Base-by-base conservation (phyloP, 2,113 vertebrate species). In the Myodes glareolus region DNA sequence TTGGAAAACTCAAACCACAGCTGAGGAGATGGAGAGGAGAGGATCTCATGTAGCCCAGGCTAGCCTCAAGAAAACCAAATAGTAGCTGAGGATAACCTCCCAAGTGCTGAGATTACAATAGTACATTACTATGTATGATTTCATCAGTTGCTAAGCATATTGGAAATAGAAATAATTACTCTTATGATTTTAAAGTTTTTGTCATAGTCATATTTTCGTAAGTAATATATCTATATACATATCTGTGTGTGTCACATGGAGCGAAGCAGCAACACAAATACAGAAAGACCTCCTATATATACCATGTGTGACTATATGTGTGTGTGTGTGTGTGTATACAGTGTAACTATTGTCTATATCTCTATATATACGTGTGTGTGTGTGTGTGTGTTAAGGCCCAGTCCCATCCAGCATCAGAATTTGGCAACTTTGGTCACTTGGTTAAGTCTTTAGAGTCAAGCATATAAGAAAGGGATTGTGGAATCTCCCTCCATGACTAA, bases 1-100 rank as follows among this genome's bases (percentile, higher is more conserved):
- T 91, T 96, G 2, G 89, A 93, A 91, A 97, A 92, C 29, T 94
- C 36, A 96, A 90, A 61, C 21, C 52, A 78, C 52, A 25, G 68
- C 6, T 42, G 67, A 7, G n/a, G 88, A 65, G 6, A 25, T 88
- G 19, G 63, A 95, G 31, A 86, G 6, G 63, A 33, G 29, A 86
- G 10, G 61, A 2, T 85, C 9, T 85, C 39, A 68, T 31, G 75
- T 23, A 68, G 45, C 65, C 45, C 33, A n/a, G 42, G 23, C 42
- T 36, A 63, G 42, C 84, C 29, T 33, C 27, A 36, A 47, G 23
- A 36, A 21, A 33, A 67, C 6, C 17, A 14, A 7, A 39, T 36
- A 36, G 29, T 47, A 25, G 42, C 84, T 67, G 11, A 67, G 19
- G 11, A 70, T n/a, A 68, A 67, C 19, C 42, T 70, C 42, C 23